Conservation (phyloP, 2,797 vertebrate species). For the Dryobates pubescens region DNA sequence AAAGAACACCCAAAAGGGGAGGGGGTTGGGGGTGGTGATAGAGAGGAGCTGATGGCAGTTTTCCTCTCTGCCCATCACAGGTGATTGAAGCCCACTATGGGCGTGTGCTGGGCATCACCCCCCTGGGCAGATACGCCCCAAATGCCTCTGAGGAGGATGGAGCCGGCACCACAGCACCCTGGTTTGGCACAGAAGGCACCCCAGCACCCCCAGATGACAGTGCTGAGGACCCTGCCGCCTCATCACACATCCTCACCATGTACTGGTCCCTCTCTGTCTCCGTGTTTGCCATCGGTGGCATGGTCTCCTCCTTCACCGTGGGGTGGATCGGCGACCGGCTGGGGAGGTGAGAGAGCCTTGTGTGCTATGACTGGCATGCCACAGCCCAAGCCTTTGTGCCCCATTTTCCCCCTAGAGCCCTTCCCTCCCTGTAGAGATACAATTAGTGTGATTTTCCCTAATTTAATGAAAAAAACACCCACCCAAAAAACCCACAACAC, state of each 20-base stretch:
- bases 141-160: background rate
- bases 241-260: slow-evolving; percentile 79
- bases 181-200: background rate
- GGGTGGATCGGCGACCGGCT: slow-evolving; percentile 88
- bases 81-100: slow-evolving; percentile 88
- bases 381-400: background rate
- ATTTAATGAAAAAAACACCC: background rate
- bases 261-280: slow-evolving; percentile 95
- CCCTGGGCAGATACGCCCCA: background rate
- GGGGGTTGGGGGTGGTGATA: background rate
- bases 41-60: rapidly evolving
- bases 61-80: slow-evolving; percentile 66
- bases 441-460: background rate
- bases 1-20: too few relatives aligned
- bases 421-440: background rate
- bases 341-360: slow-evolving; percentile 83
- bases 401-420: background rate
- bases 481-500: background rate
- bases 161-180: rapidly evolving
- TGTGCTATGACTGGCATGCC: background rate
- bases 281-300: slow-evolving; percentile 89
- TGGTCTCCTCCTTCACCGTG: slow-evolving; percentile 94
- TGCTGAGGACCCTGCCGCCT: rapidly evolving
- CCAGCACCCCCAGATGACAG: rapidly evolving
- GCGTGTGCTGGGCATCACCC: slow-evolving; percentile 76